Conservation (phyloP, 2,888 invertebrate genomes). For the Cheilosia variabilis region DNA sequence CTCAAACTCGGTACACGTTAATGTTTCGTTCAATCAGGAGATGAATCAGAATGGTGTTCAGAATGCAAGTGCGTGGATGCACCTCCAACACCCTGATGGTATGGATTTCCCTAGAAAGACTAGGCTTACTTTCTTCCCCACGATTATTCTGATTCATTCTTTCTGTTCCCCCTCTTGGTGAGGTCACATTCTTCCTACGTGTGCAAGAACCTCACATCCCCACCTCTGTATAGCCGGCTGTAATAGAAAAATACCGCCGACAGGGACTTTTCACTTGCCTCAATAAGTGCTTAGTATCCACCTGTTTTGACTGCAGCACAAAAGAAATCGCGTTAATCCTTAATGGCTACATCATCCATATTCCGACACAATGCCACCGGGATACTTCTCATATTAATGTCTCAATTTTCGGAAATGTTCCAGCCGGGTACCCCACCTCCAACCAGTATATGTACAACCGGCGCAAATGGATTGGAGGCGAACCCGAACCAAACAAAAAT, state of each 20-base stretch:
- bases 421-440: constrained; percentile 49
- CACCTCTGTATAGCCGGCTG: not conserved
- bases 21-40: too few relatives aligned
- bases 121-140: too few relatives aligned
- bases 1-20: too few relatives aligned
- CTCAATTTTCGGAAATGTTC: constrained; percentile 73
- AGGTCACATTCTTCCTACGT: not conserved
- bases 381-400: constrained; percentile 73
- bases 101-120: too few relatives aligned
- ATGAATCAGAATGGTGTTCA: too few relatives aligned
- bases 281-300: constrained; percentile 42
- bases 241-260: not conserved
- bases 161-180: too few relatives aligned
- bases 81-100: too few relatives aligned
- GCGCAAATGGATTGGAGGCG: constrained; percentile 63
- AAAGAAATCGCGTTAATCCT: constrained; percentile 67
- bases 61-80: too few relatives aligned
- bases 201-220: not conserved
- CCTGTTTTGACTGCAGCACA: constrained; percentile 58
- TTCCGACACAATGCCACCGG: constrained; percentile 65
- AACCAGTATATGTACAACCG: constrained; percentile 33
- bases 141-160: too few relatives aligned
- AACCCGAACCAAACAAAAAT: constrained; percentile 76
- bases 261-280: constrained; percentile 9
- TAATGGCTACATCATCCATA: constrained; percentile 70